A percentile compares a stretch with the other conserved stretches of the same genome.
phyloP scores from a whole-genome alignment of 2,888 invertebrate genomes.

The Cosmopolites sordidus region DNA sequence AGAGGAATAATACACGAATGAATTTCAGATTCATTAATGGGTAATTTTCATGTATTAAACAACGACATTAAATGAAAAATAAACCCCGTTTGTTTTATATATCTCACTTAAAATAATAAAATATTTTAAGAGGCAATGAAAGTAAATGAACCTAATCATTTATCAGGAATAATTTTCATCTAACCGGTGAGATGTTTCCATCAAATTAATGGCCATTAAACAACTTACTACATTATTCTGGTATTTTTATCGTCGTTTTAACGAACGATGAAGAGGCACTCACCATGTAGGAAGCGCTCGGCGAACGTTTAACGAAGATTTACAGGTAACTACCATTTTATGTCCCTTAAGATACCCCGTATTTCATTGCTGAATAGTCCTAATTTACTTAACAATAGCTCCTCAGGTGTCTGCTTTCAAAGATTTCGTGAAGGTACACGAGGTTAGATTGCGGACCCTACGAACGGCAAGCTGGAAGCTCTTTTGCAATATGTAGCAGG shows the following conservation, averaged over 20 bases:
- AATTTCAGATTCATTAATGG: no score
- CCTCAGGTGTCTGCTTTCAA: constrained; percentile 28
- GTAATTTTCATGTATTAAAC: no score
- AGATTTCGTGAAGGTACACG: constrained; percentile 20
- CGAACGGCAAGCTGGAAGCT: constrained; percentile 28
- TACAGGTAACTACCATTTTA: constrained; percentile 21
- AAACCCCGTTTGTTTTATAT: no score
- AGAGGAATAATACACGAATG: no score
- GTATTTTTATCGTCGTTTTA: constrained; percentile 2
- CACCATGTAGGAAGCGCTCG: constrained; percentile 3
- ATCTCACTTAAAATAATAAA: no score
- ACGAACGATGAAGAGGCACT: constrained; percentile 3
- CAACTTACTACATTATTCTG: constrained; percentile 4
- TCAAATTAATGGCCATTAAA: constrained; percentile 1
- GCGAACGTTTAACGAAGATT: constrained; percentile 12
- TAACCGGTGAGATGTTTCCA: neutral
- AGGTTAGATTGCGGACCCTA: constrained; percentile 26
- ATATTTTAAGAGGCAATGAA: no score
- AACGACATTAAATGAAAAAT: no score
- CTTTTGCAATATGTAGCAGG: constrained; percentile 14
- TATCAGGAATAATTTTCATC: neutral
- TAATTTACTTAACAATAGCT: constrained; percentile 28
- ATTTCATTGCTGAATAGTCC: constrained; percentile 24
- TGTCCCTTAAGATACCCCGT: constrained; percentile 22
- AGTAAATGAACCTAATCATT: no score